phyloP scores from a whole-genome alignment of 2,797 vertebrate genomes.

The Macrochelys suwanniensis region DNA sequence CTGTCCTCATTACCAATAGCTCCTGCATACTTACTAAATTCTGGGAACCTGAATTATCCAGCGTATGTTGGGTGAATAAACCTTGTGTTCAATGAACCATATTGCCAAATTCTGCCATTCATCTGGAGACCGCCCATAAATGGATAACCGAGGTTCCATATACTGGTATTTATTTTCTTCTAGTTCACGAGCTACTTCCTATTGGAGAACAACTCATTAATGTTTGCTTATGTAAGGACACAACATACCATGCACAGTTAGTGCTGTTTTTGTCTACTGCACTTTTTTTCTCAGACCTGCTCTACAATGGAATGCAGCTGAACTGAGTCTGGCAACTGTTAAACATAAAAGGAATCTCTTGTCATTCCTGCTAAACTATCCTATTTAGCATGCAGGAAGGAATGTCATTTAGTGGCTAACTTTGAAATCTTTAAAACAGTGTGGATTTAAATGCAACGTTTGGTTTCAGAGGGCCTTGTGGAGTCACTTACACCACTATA shows the following conservation, averaged over 20 bases:
- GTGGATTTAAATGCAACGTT: not conserved
- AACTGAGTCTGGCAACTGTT: not conserved
- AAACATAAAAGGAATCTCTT: not conserved
- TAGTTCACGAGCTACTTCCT: slow-evolving; percentile 93
- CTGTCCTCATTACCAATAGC: slow-evolving; percentile 20
- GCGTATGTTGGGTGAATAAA: slow-evolving; percentile 95
- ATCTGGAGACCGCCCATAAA: slow-evolving; percentile 91
- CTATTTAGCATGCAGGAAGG: not conserved
- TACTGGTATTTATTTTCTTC: slow-evolving; percentile 98
- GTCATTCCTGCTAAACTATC: not conserved
- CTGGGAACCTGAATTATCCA: slow-evolving; percentile 98
- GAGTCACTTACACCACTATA: not conserved
- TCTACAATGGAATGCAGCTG: not conserved
- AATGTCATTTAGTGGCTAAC: not conserved
- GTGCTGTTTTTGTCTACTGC: slow-evolving; percentile 1
- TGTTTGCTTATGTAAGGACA: slow-evolving; percentile 53
- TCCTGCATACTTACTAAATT: slow-evolving; percentile 92
- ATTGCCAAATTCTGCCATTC: slow-evolving; percentile 91
- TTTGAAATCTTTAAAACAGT: not conserved
- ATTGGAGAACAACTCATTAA: slow-evolving; percentile 47
- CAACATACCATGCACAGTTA: slow-evolving; percentile 26
- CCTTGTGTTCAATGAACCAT: slow-evolving; percentile 96
- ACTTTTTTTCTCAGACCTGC: not conserved
- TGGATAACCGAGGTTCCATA: slow-evolving; percentile 94
- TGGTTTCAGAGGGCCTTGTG: not conserved